These are phyloP conservation scores for Hydra vulgaris DNA, from an alignment of 30 jellyfish, hydroid and myxozoan genomes.

Conservation along the genomic window DNA sequence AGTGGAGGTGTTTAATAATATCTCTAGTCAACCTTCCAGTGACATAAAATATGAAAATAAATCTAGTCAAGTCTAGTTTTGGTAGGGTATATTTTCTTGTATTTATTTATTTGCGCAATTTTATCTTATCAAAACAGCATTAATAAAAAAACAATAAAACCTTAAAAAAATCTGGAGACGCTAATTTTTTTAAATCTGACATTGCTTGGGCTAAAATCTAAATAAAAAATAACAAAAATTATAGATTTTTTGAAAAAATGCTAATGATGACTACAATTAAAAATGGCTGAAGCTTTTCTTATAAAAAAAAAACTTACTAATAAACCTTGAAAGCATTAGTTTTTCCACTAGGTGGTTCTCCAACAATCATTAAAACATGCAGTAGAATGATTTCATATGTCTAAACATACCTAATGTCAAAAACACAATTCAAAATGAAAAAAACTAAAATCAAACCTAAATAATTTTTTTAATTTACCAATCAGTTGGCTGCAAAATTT, in stretches of 20 bases:
- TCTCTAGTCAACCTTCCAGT: too few relatives aligned
- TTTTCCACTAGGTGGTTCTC: constrained; percentile 96
- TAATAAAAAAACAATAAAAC: constrained; percentile 10
- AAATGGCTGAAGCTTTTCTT: too few relatives aligned
- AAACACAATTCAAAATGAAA: neutral
- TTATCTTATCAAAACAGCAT: neutral
- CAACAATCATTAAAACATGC: constrained; percentile 95
- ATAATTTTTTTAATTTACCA: constrained; percentile 80
- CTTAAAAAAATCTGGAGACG: constrained; percentile 64
- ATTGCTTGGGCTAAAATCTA: constrained; percentile 74
- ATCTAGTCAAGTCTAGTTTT: too few relatives aligned
- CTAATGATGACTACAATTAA: neutral
- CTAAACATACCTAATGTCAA: neutral
- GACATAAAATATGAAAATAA: too few relatives aligned
- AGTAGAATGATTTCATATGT: constrained; percentile 76
- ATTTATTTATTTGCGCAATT: too few relatives aligned
- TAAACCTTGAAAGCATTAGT: constrained; percentile 69
- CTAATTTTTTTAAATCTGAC: constrained; percentile 61
- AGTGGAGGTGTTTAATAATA: too few relatives aligned
- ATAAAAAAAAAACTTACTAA: neutral
- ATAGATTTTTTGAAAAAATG: neutral
- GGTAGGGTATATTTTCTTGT: too few relatives aligned
- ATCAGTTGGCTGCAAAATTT: constrained; percentile 68
- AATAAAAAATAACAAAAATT: too few relatives aligned
- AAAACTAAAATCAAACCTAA: constrained; percentile 32